Evolutionary conservation across 2,113 vertebrate genomes (phyloP), one percentile per base, ranked within the genome.

Genomic region (Embiotoca jacksoni): DNA sequence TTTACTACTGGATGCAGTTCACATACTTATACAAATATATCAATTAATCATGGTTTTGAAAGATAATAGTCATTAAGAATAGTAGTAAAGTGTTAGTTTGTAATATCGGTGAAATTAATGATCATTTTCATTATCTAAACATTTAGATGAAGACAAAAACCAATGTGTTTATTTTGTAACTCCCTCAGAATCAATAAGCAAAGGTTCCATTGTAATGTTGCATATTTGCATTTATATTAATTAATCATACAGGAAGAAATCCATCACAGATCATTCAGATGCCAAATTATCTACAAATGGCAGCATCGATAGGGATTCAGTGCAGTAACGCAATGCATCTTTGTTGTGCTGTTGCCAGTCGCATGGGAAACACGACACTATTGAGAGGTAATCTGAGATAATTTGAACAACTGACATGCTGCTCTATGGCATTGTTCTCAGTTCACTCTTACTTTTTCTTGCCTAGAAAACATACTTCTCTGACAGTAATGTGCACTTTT

Each of bases 361-460:
- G 39, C 76, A 70, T 73, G 32, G 66, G 78, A 79, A 88, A 86
- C 81, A 46, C 56, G 66, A 87, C 33, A 53, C 75, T 47, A 61
- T 58, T 63, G 63, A 63, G 39, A 37, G 58, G 80, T 75, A 78
- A 81, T 84, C 76, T 76, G 52, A 84, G 56, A 52, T 74, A 15
- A 64, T 88, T 83, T 82, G 58, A 80, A 82, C 78, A 80, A 82
- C 68, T 23, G 30, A 39, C 30, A 5, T 31, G 55, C 46, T 81
- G 78, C 63, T 84, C 44, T 65, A 73, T 84, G 78, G 62, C 54
- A 78, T 81, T 87, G 62, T 82, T 71, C 64, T 37, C 35, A 37
- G 49, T 37, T 67, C 31, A 75, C 63, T 65, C 36, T 49, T 59
- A 47, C 52, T 44, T 69, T 77, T 81, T 59, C 35, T 33, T 30